Percentiles rank a stretch among this genome's conserved stretches.
Evolutionary conservation across 2,113 vertebrate genomes (phyloP).

Genomic region (Dunckerocampus dactyliophorus): DNA sequence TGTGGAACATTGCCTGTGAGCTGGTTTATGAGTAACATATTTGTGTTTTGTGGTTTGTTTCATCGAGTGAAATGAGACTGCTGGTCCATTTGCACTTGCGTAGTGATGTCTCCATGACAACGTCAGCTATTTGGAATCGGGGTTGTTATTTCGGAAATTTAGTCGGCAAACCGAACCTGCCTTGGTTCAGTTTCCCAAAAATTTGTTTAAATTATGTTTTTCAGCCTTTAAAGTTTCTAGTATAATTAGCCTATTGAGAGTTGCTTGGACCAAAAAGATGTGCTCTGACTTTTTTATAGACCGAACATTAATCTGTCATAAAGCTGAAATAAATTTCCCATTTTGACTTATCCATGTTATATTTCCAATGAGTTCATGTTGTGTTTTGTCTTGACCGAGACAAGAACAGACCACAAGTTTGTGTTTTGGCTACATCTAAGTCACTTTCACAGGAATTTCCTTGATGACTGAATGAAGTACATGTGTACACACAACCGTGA

Average conservation of each 20-base stretch:
- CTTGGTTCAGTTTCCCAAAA: neutral
- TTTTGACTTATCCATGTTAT: neutral
- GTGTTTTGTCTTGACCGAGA: slow-evolving; percentile 11
- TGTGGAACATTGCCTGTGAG: slow-evolving; percentile 13
- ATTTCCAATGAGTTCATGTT: neutral
- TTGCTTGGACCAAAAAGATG: neutral
- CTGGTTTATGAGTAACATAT: slow-evolving; percentile 12
- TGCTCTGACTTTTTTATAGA: neutral
- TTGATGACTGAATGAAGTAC: slow-evolving; percentile 34
- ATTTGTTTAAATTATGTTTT: neutral
- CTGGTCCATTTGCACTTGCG: slow-evolving; percentile 2
- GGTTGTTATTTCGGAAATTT: too few species aligned
- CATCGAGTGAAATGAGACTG: slow-evolving; percentile 14
- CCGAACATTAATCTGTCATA: neutral
- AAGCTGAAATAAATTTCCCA: too few species aligned
- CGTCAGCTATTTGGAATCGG: slow-evolving; percentile 9
- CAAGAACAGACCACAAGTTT: slow-evolving; percentile 25
- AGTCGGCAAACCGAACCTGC: too few species aligned
- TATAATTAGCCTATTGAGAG: neutral
- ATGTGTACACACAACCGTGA: slow-evolving; percentile 29
- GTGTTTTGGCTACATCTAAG: slow-evolving; percentile 38
- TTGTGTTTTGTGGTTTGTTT: slow-evolving; percentile 11
- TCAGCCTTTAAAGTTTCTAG: neutral
- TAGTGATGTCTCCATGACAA: neutral
- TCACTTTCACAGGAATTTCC: slow-evolving; percentile 59